Evolutionary conservation across 2,888 invertebrate genomes (phyloP).

Genomic region (Platypus cylindrus): DNA sequence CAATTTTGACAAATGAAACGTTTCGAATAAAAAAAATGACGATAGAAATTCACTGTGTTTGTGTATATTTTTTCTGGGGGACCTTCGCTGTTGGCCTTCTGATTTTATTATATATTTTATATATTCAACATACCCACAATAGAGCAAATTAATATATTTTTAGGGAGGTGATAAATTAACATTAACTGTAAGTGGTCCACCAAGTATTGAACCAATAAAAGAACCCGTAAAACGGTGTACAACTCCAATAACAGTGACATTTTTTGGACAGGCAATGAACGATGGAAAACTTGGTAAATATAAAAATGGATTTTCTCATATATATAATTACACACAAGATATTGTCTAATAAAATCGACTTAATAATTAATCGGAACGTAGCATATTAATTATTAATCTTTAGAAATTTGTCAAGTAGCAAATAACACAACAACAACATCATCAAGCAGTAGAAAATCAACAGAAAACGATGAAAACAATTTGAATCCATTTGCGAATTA

Average conservation of each 20-base stretch:
- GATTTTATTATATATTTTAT: constrained; percentile 1
- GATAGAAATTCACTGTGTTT: constrained; percentile 14
- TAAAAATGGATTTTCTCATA: neutral
- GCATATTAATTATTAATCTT: neutral
- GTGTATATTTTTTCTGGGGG: constrained; percentile 8
- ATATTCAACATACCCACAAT: neutral
- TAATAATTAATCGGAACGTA: no score
- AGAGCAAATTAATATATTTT: neutral
- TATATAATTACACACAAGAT: constrained; percentile 1
- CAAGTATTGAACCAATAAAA: constrained; percentile 24
- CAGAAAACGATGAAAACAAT: constrained; percentile 18
- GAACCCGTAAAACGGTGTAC: constrained; percentile 30
- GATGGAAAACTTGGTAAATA: constrained; percentile 21
- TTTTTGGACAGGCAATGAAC: constrained; percentile 33
- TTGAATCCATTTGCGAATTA: constrained; percentile 30
- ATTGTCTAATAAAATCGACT: neutral
- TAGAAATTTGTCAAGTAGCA: constrained; percentile 21
- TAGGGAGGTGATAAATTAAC: constrained; percentile 61
- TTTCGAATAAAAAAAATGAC: no score
- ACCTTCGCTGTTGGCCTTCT: neutral
- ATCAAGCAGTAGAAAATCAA: neutral
- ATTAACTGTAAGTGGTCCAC: constrained; percentile 46
- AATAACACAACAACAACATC: constrained; percentile 15
- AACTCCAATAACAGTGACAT: constrained; percentile 50
- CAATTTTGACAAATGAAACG: no score